Conservation (phyloP, 2,888 invertebrate genomes). For the Cephus runcator region DNA sequence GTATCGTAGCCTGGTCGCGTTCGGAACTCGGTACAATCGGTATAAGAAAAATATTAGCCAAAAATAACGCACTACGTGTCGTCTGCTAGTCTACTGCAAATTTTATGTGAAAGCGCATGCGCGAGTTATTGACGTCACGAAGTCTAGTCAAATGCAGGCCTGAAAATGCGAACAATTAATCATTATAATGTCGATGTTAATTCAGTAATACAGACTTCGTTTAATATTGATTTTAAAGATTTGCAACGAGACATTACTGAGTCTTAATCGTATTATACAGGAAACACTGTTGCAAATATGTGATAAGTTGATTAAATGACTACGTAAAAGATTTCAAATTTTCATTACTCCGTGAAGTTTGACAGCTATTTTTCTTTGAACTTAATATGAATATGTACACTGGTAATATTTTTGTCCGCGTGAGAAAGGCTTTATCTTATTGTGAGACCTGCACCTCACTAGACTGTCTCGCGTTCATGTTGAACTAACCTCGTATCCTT, state of each 20-base stretch:
- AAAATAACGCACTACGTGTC: constrained; percentile 42
- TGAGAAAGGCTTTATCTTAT: constrained; percentile 64
- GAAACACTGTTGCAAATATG: too few species aligned
- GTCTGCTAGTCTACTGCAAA: constrained; percentile 35
- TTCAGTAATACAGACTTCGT: background rate
- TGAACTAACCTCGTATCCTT: constrained; percentile 71
- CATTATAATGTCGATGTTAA: background rate
- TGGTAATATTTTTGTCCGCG: background rate
- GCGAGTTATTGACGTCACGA: constrained; percentile 45
- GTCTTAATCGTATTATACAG: too few species aligned
- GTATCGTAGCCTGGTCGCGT: background rate
- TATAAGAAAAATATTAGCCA: constrained; percentile 25
- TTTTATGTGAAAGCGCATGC: constrained; percentile 38
- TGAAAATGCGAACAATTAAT: background rate
- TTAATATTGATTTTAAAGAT: background rate
- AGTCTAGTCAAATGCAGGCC: background rate
- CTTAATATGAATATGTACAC: background rate
- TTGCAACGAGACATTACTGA: too few species aligned
- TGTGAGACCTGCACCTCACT: constrained; percentile 27
- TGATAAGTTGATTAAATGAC: too few species aligned
- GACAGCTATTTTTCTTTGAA: background rate
- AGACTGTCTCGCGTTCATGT: background rate
- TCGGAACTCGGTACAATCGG: background rate
- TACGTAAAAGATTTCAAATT: too few species aligned
- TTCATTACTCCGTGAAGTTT: background rate